These are phyloP conservation scores for Chauna torquata DNA, from an alignment of 2,113 vertebrate species.

Conservation along the genomic window DNA sequence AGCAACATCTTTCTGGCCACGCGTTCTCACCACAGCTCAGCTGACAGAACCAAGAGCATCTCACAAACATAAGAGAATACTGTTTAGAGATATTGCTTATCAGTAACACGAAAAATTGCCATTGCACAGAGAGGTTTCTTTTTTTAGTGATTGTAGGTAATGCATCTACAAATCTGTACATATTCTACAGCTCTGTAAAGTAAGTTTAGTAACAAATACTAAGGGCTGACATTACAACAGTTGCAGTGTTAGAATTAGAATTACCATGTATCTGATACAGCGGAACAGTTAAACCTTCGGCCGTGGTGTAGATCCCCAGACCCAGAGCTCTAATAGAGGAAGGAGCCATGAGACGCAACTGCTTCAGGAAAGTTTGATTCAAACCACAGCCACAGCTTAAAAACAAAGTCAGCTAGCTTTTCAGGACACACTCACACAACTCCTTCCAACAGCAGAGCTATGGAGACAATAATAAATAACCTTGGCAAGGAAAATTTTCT, in stretches of 20 bases:
- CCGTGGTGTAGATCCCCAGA: neutral
- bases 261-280: neutral
- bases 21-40: neutral
- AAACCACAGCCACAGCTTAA: neutral
- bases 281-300: neutral
- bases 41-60: neutral
- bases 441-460: neutral
- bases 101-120: neutral
- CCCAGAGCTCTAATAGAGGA: neutral
- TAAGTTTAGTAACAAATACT: neutral
- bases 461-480: neutral
- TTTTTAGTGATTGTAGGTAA: neutral
- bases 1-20: neutral
- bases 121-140: neutral
- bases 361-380: neutral
- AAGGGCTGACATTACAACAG: neutral
- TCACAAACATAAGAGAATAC: neutral
- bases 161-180: neutral
- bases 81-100: too few species aligned
- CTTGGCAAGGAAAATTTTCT: neutral
- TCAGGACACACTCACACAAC: neutral
- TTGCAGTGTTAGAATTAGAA: neutral
- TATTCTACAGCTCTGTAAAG: neutral
- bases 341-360: neutral
- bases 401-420: neutral